phyloP scores from a whole-genome alignment of 2,113 vertebrate species.

The Lampris incognitus region DNA sequence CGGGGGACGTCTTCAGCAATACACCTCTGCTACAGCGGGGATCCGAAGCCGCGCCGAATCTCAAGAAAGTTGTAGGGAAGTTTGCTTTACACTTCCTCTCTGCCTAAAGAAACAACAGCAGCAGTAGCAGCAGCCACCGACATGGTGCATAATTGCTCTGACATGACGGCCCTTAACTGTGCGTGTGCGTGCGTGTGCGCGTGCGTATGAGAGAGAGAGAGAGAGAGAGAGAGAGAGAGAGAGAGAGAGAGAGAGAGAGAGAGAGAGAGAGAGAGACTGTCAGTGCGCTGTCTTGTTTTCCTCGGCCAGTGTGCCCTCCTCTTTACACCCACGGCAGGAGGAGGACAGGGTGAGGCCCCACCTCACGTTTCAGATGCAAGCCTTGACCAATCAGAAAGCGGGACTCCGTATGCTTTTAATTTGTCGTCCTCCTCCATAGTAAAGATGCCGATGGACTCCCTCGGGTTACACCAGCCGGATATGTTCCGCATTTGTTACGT shows the following conservation, averaged over 20 bases:
- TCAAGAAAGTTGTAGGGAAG: not conserved
- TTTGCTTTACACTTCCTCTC: not conserved
- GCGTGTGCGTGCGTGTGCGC: not conserved
- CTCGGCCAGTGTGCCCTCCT: not conserved
- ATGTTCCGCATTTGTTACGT: not conserved
- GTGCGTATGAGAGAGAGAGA: too few relatives aligned
- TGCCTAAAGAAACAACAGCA: too few relatives aligned
- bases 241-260: too few relatives aligned
- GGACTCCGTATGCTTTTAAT: not conserved
- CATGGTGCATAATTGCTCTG: not conserved
- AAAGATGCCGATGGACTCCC: slow-evolving; percentile 1
- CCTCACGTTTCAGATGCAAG: slow-evolving; percentile 35
- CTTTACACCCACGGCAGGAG: slow-evolving; percentile 21
- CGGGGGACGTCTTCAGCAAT: not conserved
- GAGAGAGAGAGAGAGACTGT: too few relatives aligned
- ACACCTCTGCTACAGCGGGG: not conserved
- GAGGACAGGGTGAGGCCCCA: slow-evolving; percentile 47
- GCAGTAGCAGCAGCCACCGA: not conserved
- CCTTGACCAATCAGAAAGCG: slow-evolving; percentile 31
- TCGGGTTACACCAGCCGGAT: not conserved
- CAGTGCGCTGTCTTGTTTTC: too few relatives aligned
- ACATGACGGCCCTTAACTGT: slow-evolving; percentile 13
- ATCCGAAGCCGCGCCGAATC: not conserved
- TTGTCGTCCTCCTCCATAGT: not conserved
- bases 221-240: too few relatives aligned